Evolutionary conservation across 2,797 vertebrate species (phyloP).

Genomic region (Oceanodroma leucorhoa): DNA sequence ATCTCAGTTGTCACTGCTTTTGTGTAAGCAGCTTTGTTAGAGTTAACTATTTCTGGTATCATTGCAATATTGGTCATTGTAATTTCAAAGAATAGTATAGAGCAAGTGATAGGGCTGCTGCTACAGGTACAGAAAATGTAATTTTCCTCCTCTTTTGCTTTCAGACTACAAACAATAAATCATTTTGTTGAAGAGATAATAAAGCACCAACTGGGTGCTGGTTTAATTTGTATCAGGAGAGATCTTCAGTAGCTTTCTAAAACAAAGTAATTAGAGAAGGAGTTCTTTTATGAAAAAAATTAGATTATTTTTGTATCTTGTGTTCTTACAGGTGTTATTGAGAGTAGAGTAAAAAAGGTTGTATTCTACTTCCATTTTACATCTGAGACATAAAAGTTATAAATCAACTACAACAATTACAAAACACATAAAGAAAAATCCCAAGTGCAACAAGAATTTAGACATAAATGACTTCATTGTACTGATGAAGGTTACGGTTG

Average conservation of each 20-base stretch:
- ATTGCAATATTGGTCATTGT: constrained; percentile 85
- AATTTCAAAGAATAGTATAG: constrained; percentile 72
- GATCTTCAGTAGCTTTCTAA: constrained; percentile 77
- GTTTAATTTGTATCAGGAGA: constrained; percentile 88
- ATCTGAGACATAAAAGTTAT: constrained; percentile 49
- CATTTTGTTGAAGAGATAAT: constrained; percentile 90
- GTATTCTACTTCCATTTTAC: constrained; percentile 39
- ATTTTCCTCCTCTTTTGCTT: constrained; percentile 85
- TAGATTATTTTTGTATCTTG: constrained; percentile 52
- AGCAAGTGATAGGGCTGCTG: constrained; percentile 72
- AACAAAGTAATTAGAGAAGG: constrained; percentile 62
- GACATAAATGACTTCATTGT: constrained; percentile 44
- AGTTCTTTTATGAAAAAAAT: constrained; percentile 35
- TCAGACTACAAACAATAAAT: constrained; percentile 89
- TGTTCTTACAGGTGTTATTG: constrained; percentile 55
- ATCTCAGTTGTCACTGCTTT: constrained; percentile 28
- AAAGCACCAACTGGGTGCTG: constrained; percentile 85
- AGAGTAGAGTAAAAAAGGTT: constrained; percentile 30
- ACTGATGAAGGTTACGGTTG: constrained; percentile 30
- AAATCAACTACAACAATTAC: constrained; percentile 47
- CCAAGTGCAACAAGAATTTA: constrained; percentile 52
- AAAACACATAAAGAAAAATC: constrained; percentile 54
- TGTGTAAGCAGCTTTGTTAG: constrained; percentile 37
- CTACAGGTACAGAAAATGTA: constrained; percentile 82
- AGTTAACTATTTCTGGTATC: constrained; percentile 67